A percentile compares a stretch with the other conserved stretches of the same genome.
phyloP scores from a whole-genome alignment of 2,113 vertebrate species.

The Aramus guarauna region DNA sequence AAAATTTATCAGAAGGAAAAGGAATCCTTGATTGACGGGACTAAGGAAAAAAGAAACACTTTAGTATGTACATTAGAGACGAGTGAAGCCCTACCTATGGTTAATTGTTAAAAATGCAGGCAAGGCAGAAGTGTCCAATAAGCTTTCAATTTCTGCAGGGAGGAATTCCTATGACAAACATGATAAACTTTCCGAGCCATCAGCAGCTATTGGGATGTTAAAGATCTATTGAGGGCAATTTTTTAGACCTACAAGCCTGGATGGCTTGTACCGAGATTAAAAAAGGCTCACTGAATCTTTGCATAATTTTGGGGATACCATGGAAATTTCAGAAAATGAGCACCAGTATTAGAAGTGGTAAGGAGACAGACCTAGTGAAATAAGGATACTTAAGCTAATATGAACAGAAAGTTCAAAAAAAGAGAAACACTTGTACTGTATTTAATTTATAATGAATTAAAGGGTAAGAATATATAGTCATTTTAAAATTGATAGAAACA shows the following conservation, averaged over 20 bases:
- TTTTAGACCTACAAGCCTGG: not conserved
- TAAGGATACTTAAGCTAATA: not conserved
- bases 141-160: not conserved
- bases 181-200: not conserved
- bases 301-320: not conserved
- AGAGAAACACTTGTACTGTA: not conserved
- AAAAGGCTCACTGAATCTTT: not conserved
- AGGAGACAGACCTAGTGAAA: not conserved
- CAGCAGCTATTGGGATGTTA: not conserved
- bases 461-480: not conserved
- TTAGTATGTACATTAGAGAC: not conserved
- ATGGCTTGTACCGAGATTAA: not conserved
- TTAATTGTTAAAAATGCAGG: not conserved
- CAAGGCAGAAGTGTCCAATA: not conserved
- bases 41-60: not conserved
- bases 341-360: not conserved
- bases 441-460: not conserved
- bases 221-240: not conserved
- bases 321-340: not conserved
- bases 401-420: not conserved
- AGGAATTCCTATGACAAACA: not conserved
- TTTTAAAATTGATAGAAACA: not conserved
- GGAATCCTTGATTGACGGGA: not conserved
- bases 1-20: slow-evolving; percentile 22
- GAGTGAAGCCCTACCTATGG: not conserved